Evolutionary conservation across 2,113 vertebrate species (phyloP).

Genomic region (Capreolus pygargus): DNA sequence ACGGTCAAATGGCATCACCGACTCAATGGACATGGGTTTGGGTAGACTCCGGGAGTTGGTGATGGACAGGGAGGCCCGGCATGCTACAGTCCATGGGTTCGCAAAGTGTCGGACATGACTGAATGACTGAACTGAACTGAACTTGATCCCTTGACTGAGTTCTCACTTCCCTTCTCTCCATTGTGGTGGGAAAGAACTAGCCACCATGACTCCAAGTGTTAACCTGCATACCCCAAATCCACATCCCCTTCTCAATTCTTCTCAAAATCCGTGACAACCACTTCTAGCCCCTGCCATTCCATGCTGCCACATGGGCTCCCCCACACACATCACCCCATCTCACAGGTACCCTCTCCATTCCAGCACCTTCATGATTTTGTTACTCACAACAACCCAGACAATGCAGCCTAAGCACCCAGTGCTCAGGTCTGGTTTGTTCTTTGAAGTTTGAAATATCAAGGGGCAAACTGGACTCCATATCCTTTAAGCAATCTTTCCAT

Average conservation of each 20-base stretch:
- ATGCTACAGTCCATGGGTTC: neutral
- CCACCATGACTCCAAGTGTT: neutral
- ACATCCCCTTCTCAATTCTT: neutral
- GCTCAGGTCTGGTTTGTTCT: neutral
- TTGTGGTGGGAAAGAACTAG: neutral
- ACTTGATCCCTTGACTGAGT: neutral
- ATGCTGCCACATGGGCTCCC: neutral
- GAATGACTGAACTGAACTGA: neutral
- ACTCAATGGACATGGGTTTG: neutral
- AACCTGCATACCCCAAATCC: neutral
- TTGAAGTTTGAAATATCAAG: neutral
- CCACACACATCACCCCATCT: neutral
- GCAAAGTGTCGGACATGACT: rapidly evolving
- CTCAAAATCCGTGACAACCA: neutral
- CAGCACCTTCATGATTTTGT: neutral
- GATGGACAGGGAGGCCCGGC: neutral
- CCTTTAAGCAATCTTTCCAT: neutral
- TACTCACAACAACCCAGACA: neutral
- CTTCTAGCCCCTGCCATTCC: neutral
- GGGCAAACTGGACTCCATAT: neutral
- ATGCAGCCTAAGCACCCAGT: neutral
- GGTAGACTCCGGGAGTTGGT: neutral
- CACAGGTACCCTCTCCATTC: neutral
- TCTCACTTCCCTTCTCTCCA: neutral
- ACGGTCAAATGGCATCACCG: neutral